Percentiles rank a stretch among this genome's conserved stretches.
These are phyloP conservation scores for Silvanus unidentatus DNA, from an alignment of 2,888 invertebrate species.

Conservation along the genomic window DNA sequence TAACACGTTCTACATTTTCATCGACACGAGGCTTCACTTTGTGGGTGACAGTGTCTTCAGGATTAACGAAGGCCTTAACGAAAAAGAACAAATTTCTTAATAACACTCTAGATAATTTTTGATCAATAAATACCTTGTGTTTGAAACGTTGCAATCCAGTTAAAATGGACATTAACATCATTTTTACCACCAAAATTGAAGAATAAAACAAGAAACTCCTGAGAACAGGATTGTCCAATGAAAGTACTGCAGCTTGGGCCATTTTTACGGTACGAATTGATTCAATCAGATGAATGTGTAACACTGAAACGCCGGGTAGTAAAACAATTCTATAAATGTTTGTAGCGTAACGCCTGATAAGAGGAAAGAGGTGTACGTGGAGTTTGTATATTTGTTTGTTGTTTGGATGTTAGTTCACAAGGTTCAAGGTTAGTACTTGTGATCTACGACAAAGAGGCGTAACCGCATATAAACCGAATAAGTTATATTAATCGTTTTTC, in stretches of 20 bases:
- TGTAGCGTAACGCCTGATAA: too few relatives aligned
- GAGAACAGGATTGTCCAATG: constrained; percentile 32
- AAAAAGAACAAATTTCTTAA: constrained; percentile 10
- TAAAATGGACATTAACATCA: constrained; percentile 40
- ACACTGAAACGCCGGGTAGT: too few relatives aligned
- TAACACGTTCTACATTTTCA: constrained; percentile 47
- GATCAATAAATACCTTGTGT: constrained; percentile 32
- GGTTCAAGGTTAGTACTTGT: too few relatives aligned
- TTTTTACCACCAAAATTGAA: constrained; percentile 39
- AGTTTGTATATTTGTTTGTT: too few relatives aligned
- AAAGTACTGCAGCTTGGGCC: background rate
- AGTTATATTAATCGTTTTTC: too few relatives aligned
- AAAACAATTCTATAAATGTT: too few relatives aligned
- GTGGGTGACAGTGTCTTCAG: constrained; percentile 43
- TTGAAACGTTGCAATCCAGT: constrained; percentile 37
- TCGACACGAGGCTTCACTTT: constrained; percentile 34
- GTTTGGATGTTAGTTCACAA: too few relatives aligned
- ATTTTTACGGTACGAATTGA: background rate
- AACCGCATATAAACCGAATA: too few relatives aligned
- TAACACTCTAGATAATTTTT: background rate
- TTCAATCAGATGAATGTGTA: too few relatives aligned
- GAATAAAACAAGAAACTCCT: constrained; percentile 38
- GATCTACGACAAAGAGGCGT: too few relatives aligned
- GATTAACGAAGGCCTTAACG: constrained; percentile 52
- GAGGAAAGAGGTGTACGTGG: too few relatives aligned